Conservation (phyloP, 2,113 vertebrate genomes). For the Stigmatopora argus region DNA sequence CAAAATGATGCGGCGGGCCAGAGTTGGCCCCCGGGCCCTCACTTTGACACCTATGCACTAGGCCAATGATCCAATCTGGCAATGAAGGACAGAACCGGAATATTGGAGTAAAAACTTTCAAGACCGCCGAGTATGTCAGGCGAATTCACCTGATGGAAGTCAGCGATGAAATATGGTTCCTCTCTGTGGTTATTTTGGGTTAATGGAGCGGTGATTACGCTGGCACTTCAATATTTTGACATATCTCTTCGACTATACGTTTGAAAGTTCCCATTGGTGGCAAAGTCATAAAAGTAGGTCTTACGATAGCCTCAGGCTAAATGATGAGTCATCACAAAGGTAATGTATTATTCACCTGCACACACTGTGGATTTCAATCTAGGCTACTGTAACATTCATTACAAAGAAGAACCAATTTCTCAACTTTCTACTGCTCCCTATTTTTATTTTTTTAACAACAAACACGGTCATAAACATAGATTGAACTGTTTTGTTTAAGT, state of each 20-base stretch:
- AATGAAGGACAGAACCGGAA: neutral
- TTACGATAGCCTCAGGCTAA: constrained; percentile 22
- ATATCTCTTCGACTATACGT: constrained; percentile 15
- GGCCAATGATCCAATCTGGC: neutral
- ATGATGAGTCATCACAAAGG: constrained; percentile 29
- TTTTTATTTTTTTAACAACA: neutral
- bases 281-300: constrained; percentile 34
- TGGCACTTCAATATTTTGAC: constrained; percentile 21
- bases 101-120: neutral
- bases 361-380: constrained; percentile 9
- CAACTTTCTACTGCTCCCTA: neutral
- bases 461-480: neutral
- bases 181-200: constrained; percentile 24
- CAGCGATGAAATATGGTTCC: constrained; percentile 8
- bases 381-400: constrained; percentile 6
- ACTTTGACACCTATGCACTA: no score
- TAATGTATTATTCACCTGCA: constrained; percentile 20
- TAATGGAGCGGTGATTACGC: constrained; percentile 24
- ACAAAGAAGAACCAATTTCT: neutral
- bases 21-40: no score
- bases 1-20: no score
- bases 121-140: neutral
- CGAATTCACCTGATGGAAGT: constrained; percentile 11
- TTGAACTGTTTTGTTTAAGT: neutral
- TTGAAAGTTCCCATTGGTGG: constrained; percentile 19